Evolutionary conservation across 2,888 invertebrate genomes (phyloP).

Genomic region (Hirtodrosophila cameraria): DNA sequence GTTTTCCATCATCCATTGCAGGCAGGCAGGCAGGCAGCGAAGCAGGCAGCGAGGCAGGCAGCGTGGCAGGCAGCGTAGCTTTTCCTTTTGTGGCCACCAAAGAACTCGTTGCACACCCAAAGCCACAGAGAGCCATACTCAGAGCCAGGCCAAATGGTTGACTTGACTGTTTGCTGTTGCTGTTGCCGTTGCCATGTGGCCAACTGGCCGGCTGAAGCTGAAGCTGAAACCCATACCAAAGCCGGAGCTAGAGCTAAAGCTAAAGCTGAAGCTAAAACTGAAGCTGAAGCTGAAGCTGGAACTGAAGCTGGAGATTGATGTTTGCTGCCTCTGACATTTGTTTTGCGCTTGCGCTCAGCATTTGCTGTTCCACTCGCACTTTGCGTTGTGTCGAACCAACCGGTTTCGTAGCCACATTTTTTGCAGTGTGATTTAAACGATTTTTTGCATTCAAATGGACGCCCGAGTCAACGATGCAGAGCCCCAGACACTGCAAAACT

Average conservation of each 20-base stretch:
- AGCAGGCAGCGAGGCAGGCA: constrained; percentile 39
- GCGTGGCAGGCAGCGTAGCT: constrained; percentile 45
- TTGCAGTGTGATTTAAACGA: constrained; percentile 70
- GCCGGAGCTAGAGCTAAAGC: constrained; percentile 15
- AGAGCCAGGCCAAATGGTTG: constrained; percentile 53
- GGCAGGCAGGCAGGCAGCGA: too few species aligned
- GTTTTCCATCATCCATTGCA: constrained; percentile 69
- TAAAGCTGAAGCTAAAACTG: constrained; percentile 2
- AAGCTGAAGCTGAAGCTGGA: neutral
- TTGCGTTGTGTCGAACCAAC: constrained; percentile 33
- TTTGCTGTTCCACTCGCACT: constrained; percentile 56
- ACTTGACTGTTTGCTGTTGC: too few species aligned
- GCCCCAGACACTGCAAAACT: constrained; percentile 11
- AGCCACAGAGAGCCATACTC: constrained; percentile 10
- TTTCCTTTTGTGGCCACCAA: constrained; percentile 79
- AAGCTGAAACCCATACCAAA: neutral
- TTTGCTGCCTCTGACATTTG: constrained; percentile 79
- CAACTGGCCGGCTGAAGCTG: constrained; percentile 23
- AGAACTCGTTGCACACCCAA: constrained; percentile 74
- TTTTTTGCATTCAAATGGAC: constrained; percentile 62
- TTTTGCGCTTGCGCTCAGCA: constrained; percentile 69
- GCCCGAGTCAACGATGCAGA: constrained; percentile 32
- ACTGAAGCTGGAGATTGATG: constrained; percentile 70
- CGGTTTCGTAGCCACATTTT: constrained; percentile 64
- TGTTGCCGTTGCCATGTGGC: constrained; percentile 50